phyloP scores from a whole-genome alignment of 1,140 invertebrate genomes.

The Akabosia matsudoensis region DNA sequence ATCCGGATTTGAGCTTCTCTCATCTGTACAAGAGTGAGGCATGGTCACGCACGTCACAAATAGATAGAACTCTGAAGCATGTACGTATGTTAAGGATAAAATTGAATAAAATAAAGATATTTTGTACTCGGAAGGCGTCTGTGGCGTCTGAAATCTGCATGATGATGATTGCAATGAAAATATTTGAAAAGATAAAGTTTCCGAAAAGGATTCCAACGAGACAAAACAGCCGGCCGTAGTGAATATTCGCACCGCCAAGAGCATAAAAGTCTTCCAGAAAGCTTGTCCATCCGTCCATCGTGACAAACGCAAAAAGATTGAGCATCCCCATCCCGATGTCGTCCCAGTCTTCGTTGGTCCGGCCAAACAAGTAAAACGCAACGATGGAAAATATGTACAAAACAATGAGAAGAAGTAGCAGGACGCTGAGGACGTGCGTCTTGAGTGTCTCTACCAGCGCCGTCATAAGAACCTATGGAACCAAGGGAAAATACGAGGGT shows the following conservation, averaged over 20 bases:
- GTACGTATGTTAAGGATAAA: too few relatives aligned
- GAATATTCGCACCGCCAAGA: not conserved
- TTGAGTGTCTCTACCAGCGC: conserved; percentile 40
- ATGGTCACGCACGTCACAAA: too few relatives aligned
- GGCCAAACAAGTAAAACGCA: conserved; percentile 37
- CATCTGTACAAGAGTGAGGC: too few relatives aligned
- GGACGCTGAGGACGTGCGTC: conserved; percentile 39
- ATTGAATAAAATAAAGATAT: not conserved
- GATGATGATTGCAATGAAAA: conserved; percentile 50
- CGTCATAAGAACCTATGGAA: conserved; percentile 36
- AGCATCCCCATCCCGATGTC: conserved; percentile 33
- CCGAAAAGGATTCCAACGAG: conserved; percentile 47
- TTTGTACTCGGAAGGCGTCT: conserved; percentile 42
- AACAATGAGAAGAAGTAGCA: conserved; percentile 37
- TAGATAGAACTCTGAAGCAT: too few relatives aligned
- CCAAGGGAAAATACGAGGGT: not conserved
- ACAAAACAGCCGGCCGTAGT: conserved; percentile 31
- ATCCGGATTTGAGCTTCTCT: too few relatives aligned
- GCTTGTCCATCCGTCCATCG: conserved; percentile 30
- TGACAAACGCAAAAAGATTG: conserved; percentile 33
- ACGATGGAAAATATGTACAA: conserved; percentile 40
- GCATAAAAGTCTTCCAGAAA: conserved; percentile 9
- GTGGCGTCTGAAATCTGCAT: conserved; percentile 50
- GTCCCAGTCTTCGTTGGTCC: conserved; percentile 21
- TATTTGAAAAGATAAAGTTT: conserved; percentile 50